A percentile compares a stretch with the other conserved stretches of the same genome.
Evolutionary conservation across 1,140 invertebrate genomes (phyloP).

Genomic region (Arctopsyche grandis): DNA sequence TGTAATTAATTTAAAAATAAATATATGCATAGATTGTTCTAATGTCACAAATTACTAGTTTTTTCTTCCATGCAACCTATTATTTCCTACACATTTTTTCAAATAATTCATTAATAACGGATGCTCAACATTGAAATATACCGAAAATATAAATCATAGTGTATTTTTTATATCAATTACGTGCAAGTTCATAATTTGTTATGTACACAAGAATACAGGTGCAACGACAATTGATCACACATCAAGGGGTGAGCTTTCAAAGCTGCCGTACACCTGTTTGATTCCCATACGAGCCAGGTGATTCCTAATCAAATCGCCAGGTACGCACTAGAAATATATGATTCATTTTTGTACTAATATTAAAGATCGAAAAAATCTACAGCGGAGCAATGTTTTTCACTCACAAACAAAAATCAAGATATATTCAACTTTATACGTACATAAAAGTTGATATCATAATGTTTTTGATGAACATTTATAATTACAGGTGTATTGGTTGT

Average conservation of each 20-base stretch:
- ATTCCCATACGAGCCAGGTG: conserved; percentile 30
- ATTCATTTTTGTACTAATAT: too few species aligned
- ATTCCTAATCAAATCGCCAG: conserved; percentile 25
- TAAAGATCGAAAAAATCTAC: too few species aligned
- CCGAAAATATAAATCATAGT: too few species aligned
- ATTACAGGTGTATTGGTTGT: too few species aligned
- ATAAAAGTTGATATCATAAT: too few species aligned
- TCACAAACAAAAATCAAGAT: too few species aligned
- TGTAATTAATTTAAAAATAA: conserved; percentile 11
- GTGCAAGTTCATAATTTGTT: conserved; percentile 7
- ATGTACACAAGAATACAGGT: conserved; percentile 34
- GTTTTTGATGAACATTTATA: too few species aligned
- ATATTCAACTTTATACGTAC: too few species aligned
- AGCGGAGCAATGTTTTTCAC: too few species aligned
- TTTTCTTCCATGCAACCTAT: not conserved
- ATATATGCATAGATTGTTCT: conserved; percentile 16
- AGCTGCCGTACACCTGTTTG: conserved; percentile 35
- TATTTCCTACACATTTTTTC: too few species aligned
- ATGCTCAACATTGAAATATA: too few species aligned
- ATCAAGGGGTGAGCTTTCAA: conserved; percentile 27
- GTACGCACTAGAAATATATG: not conserved
- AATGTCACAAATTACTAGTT: not conserved
- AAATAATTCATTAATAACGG: too few species aligned
- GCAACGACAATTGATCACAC: conserved; percentile 34
- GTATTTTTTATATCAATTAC: not conserved